Base-by-base conservation (phyloP, 2,888 invertebrate genomes). In the Calameuta pallipes region DNA sequence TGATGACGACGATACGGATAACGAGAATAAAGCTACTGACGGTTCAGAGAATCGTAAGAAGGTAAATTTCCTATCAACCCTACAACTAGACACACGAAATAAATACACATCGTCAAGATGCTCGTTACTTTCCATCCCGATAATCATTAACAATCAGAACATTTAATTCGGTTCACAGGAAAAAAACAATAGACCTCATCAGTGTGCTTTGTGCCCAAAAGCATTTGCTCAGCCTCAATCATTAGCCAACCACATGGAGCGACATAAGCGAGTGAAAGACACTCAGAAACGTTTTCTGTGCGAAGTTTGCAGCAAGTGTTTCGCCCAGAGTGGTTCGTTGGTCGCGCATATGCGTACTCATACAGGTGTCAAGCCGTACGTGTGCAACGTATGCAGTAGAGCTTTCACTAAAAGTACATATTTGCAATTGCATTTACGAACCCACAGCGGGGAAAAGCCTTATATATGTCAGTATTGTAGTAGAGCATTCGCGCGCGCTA, bases 321-420 rank as follows among this genome's bases (percentile, higher is more conserved):
- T 91, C 35, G 90, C 90, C 1, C 90, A 90, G 74, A 90, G 90
- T 78, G 90, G 90, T 23, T 90, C 90, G 1, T 74, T 91, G 12
- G 89, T 89, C 1, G 90, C 90, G 2, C 90, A 91, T 76, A 90
- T 91, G 90, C 88, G 90, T 12, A 90, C 90, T 0, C 90, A 91
- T 77, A 90, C 90, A 0, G 90, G 90, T 23, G 85, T 90, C 3
- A 90, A 89, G 75, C 90, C 90, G 0, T 90, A 90, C 36, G 90
- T 91, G 0, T 91, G 90, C 76, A 90, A 88, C 23, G 87, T 90
- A 3, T 91, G 90, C 76, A 89, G 83, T 75, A 84, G 90, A 73
- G 90, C 90, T 13, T 91, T 91, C 41, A 91, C 90, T 1, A 91
- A 91, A 79, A 90, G 90, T 80, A 90, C 90, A 13, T 91, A 91